Base-by-base conservation (phyloP, 2,797 vertebrate genomes). In the Protosalanx chinensis region DNA sequence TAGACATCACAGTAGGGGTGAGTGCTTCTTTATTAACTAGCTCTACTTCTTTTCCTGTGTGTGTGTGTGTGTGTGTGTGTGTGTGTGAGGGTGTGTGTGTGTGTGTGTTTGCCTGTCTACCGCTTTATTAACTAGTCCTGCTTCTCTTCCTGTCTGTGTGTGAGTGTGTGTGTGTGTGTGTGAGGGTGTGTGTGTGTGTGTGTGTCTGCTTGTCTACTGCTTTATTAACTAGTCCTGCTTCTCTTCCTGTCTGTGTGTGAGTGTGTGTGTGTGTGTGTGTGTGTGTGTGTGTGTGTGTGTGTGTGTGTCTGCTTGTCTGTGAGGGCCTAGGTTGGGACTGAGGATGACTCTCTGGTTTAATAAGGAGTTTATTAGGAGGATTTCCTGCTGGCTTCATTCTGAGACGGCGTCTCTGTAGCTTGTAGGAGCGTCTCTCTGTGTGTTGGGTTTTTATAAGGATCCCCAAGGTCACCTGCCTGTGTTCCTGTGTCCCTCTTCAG, bases 1-100 rank as follows among this genome's bases (percentile, higher is more conserved):
- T 97, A 86, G 93, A 93, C 82, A 76, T 97, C 32, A 77, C 74
- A 0, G 79, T 97, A 0, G 89, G 93, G 92, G 96, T 98, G 75
- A 86, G 94, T 30, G 20, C 5, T 30, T 27, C 29, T 27, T 30
- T 15, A 69, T 56, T 69, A 70, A 18, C 57, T 49, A 16, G 46
- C 41, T 16, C 4, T 56, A 16, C 51, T 56, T 56, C 51, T 18
- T 16, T 16, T 56, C 51, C 49, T 51, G 49, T 51, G 13, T 51
- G 49, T 51, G 12, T 51, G 49, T 5, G 12, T 51, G 12, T 51
- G 2, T 16, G 12, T 51, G 49, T 72, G 16, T 35, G 27, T 29
- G 8, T 35, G 46, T 33, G 37, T 15, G 30, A 23, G 15, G 64
- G 46, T 64, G 46, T n/a, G n/a, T 62, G 33, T 12, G 41, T 33